phyloP scores from a whole-genome alignment of 2,888 invertebrate genomes.

The Plagodis pulveraria region DNA sequence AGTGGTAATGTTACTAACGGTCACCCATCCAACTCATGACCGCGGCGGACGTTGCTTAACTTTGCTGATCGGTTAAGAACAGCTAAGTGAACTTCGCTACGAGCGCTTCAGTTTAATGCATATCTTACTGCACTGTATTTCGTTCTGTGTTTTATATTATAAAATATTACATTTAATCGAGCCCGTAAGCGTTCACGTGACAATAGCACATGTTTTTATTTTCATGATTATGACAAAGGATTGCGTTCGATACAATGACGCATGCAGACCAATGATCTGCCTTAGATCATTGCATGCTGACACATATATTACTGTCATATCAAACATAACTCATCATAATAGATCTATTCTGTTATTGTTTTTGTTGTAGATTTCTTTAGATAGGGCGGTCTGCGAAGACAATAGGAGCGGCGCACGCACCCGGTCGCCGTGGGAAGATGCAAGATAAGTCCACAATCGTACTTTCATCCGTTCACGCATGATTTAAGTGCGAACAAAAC shows the following conservation, averaged over 20 bases:
- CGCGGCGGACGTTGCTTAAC: too few relatives aligned
- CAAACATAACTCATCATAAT: constrained; percentile 23
- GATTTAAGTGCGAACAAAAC: constrained; percentile 74
- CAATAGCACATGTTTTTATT: constrained; percentile 23
- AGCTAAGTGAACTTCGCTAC: too few relatives aligned
- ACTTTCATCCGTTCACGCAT: constrained; percentile 79
- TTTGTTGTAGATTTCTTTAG: constrained; percentile 56
- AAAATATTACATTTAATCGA: too few relatives aligned
- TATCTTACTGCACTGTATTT: too few relatives aligned
- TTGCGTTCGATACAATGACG: constrained; percentile 45
- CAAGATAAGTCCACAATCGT: constrained; percentile 68
- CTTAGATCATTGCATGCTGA: constrained; percentile 25
- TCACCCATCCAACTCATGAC: too few relatives aligned
- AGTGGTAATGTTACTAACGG: too few relatives aligned
- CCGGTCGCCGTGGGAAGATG: constrained; percentile 72
- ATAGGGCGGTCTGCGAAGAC: constrained; percentile 50
- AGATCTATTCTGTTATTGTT: constrained; percentile 64
- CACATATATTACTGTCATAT: constrained; percentile 53
- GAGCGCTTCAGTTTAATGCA: too few relatives aligned
- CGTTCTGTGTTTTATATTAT: too few relatives aligned
- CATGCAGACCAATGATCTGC: constrained; percentile 29
- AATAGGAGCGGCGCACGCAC: constrained; percentile 55
- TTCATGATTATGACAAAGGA: constrained; percentile 30
- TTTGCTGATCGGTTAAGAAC: too few relatives aligned
- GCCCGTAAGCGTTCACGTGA: neutral